Evolutionary conservation across 2,113 vertebrate genomes (phyloP).

Genomic region (Callopanchax toddi): DNA sequence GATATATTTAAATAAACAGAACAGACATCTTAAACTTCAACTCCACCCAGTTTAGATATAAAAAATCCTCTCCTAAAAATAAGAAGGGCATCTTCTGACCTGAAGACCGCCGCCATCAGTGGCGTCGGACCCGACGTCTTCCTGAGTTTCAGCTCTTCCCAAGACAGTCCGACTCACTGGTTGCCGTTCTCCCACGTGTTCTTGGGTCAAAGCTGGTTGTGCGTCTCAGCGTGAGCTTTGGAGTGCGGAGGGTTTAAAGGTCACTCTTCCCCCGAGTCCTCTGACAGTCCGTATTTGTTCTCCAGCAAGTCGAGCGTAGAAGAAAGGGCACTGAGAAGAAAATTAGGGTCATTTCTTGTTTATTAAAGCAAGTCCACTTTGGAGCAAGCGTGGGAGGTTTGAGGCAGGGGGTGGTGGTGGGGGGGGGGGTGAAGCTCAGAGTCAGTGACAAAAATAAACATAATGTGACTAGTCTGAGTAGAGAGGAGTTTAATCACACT

Average conservation of each 20-base stretch:
- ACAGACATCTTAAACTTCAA: background rate
- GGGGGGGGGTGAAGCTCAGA: background rate
- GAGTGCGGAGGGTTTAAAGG: conserved; percentile 27
- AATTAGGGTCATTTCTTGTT: conserved; percentile 38
- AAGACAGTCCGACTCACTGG: background rate
- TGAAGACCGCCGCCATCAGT: background rate
- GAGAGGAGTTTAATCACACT: background rate
- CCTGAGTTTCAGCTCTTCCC: conserved; percentile 9
- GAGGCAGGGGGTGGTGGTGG: too few relatives aligned
- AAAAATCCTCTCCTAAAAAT: background rate
- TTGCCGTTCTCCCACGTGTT: conserved; percentile 4
- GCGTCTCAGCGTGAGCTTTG: conserved; percentile 39
- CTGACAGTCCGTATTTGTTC: conserved; percentile 83
- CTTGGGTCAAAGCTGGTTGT: conserved; percentile 32
- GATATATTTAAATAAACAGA: conserved; percentile 1
- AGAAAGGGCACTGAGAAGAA: conserved; percentile 82
- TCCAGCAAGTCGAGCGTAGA: conserved; percentile 84
- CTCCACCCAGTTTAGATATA: background rate
- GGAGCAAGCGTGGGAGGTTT: background rate
- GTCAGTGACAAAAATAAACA: conserved; percentile 5
- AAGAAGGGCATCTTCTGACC: background rate
- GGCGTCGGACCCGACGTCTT: background rate
- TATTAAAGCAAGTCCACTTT: conserved; percentile 8
- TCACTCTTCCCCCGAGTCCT: conserved; percentile 52
- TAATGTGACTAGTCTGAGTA: background rate